A percentile compares a stretch with the other conserved stretches of the same genome.
Evolutionary conservation across 2,113 vertebrate genomes (phyloP).

Genomic region (Mormoops blainvillei): DNA sequence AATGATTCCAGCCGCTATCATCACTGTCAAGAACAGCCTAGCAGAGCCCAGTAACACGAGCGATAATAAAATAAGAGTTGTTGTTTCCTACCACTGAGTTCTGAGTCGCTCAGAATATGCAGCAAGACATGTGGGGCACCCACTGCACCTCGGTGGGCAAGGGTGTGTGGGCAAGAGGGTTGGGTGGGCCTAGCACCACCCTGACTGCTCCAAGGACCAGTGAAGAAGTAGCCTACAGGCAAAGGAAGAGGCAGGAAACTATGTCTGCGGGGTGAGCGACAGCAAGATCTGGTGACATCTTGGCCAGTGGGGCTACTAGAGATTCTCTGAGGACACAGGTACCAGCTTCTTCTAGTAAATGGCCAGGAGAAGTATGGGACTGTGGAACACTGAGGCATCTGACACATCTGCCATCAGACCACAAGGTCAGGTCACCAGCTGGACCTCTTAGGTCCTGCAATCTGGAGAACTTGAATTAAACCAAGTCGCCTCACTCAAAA

Average conservation of each 20-base stretch:
- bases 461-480: neutral
- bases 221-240: neutral
- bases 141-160: neutral
- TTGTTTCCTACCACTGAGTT: neutral
- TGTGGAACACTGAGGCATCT: neutral
- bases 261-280: neutral
- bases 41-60: neutral
- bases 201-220: neutral
- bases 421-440: neutral
- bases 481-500: neutral
- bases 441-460: neutral
- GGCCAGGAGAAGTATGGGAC: neutral
- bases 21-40: neutral
- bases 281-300: neutral
- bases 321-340: neutral
- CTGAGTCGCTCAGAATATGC: neutral
- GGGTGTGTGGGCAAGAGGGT: accelerated
- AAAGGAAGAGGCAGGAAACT: neutral
- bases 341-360: neutral
- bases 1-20: neutral
- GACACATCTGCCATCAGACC: neutral
- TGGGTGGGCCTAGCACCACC: no score
- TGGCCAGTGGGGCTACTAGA: neutral
- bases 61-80: neutral
- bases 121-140: neutral